Evolutionary conservation across 2,797 vertebrate genomes (phyloP).

Genomic region (Petrocephalus sullivani): DNA sequence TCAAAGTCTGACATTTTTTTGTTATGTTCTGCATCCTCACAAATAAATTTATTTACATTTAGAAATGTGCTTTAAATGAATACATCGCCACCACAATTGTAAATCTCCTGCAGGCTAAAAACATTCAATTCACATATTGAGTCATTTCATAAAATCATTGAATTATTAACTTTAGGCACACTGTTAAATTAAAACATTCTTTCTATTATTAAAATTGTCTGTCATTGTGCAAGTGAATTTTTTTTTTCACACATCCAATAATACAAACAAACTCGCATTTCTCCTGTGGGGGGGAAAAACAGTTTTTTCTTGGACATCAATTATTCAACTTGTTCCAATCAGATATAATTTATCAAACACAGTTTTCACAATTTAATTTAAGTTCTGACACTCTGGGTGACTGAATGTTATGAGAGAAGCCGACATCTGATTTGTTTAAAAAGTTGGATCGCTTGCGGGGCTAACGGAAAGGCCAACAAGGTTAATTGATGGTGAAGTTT

Average conservation of each 20-base stretch:
- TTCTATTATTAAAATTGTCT: background rate
- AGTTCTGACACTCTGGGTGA: background rate
- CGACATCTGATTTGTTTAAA: background rate
- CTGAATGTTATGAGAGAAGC: background rate
- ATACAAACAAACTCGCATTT: background rate
- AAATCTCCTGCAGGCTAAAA: background rate
- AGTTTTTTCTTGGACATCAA: background rate
- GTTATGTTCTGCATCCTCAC: background rate
- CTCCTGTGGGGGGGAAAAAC: background rate
- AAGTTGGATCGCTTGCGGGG: background rate
- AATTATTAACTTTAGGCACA: background rate
- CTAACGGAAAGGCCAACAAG: background rate
- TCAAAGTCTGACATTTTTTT: constrained; percentile 15
- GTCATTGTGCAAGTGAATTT: background rate
- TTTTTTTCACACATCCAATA: background rate
- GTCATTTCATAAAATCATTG: background rate
- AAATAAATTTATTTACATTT: background rate
- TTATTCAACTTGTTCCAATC: background rate
- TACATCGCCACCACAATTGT: background rate
- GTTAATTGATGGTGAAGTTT: constrained; percentile 3
- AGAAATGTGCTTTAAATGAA: background rate
- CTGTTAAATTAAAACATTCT: background rate
- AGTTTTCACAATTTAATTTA: background rate
- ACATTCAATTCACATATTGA: background rate
- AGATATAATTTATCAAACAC: background rate